Conservation (phyloP, 2,888 invertebrate species). For the Hyppa rectilinea region DNA sequence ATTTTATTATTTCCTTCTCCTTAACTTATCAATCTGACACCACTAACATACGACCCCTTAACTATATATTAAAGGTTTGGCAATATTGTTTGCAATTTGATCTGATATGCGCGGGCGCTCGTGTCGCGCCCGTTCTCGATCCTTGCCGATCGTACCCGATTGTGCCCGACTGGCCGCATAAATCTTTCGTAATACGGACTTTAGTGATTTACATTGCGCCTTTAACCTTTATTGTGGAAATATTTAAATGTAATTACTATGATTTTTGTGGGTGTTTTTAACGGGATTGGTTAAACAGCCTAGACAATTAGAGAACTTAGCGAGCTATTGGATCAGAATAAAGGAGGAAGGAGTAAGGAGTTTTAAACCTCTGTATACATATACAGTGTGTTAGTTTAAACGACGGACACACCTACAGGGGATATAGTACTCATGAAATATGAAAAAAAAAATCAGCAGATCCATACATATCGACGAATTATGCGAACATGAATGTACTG, state of each 20-base stretch:
- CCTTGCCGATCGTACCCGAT: conserved; percentile 67
- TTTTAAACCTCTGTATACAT: too few relatives aligned
- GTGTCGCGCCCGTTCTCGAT: conserved; percentile 76
- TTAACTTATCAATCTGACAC: conserved; percentile 52
- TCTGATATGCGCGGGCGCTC: conserved; percentile 69
- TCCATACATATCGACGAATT: too few relatives aligned
- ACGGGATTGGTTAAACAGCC: neutral
- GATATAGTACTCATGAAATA: too few relatives aligned
- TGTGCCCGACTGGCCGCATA: conserved; percentile 67
- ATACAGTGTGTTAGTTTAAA: too few relatives aligned
- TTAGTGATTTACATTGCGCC: conserved; percentile 69
- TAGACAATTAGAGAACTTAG: neutral
- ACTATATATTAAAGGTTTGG: conserved; percentile 68
- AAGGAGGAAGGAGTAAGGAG: neutral
- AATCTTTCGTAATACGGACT: conserved; percentile 73
- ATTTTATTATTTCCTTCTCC: neutral
- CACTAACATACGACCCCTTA: conserved; percentile 55
- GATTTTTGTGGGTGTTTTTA: conserved; percentile 44
- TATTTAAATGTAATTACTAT: conserved; percentile 63
- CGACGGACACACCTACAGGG: too few relatives aligned
- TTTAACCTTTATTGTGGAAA: conserved; percentile 67
- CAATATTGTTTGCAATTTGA: conserved; percentile 69
- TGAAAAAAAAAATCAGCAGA: too few relatives aligned
- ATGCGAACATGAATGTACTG: too few relatives aligned
- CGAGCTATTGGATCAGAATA: neutral